Evolutionary conservation across 2,113 vertebrate genomes (phyloP), one percentile per base, ranked within the genome.

Genomic region (Rhadina sibilatrix): DNA sequence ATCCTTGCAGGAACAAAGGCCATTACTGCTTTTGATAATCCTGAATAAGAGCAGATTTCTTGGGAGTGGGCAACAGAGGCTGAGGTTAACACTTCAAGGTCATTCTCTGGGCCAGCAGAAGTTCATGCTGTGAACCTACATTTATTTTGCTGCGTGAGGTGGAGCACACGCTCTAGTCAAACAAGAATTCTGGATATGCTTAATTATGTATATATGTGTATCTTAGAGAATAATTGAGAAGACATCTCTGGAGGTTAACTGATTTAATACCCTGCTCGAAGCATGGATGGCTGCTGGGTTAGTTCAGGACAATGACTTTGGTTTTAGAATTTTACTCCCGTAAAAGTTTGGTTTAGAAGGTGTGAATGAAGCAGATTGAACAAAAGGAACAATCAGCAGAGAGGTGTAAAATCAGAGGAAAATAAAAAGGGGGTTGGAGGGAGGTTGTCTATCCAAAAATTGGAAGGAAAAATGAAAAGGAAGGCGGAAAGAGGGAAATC

Each of bases 1-100:
- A 95, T 83, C 83, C 47, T 31, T 83, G 76, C 89, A 90, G 89
- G 76, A 92, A 46, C 83, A 89, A 86, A 89, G 83, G 72, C 86
- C 56, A 19, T 94, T 74, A 37, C 47, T 66, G 94, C 52, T 83
- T 90, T 54, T 56, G 72, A 81, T 87, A 94, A 91, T 81, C 83
- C 50, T 52, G 64, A 66, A 77, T 20, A 71, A 75, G 35, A 63
- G 71, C 42, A 27, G 35, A 53, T 76, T 89, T 14, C 25, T 31
- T 86, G 59, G 54, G 63, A 90, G 47, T 37, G 59, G 80, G 52
- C 54, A 86, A 0, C 50, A 63, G 86, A 93, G 59, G 35, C 30
- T 42, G 20, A 22, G 23, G 24, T 38, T 63, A 83, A 47, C 31
- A 78, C 40, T n/a, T 54, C 83, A 92, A 59, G 89, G 86, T 90